These are phyloP conservation scores for Polyommatus iphigenia DNA, from an alignment of 2,888 invertebrate genomes.

Conservation along the genomic window DNA sequence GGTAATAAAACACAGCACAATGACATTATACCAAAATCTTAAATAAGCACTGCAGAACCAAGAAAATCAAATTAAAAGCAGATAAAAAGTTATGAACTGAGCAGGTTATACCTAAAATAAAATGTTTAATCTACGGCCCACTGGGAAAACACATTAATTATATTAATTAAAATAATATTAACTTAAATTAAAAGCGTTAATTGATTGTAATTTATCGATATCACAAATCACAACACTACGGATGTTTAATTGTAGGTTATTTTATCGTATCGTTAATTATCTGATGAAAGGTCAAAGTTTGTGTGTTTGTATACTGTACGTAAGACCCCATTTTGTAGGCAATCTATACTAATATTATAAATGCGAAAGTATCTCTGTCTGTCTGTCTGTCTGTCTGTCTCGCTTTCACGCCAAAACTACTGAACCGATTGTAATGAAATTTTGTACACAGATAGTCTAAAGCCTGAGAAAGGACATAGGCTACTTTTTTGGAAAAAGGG, in stretches of 20 bases:
- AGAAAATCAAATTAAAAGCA: background rate
- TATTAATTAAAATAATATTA: constrained; percentile 4
- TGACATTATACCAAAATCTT: no score
- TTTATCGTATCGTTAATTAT: constrained; percentile 22
- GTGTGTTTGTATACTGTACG: background rate
- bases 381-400: no score
- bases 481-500: no score
- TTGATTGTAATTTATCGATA: constrained; percentile 20
- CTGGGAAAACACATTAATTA: background rate
- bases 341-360: no score
- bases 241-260: constrained; percentile 20
- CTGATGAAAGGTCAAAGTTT: constrained; percentile 9
- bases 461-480: no score
- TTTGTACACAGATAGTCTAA: no score
- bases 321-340: constrained; percentile 2
- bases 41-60: no score
- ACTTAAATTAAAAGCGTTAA: background rate
- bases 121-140: background rate
- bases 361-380: no score
- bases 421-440: no score
- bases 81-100: background rate
- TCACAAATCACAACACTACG: constrained; percentile 14
- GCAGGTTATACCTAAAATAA: background rate
- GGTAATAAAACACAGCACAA: no score
- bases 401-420: no score